phyloP scores from a whole-genome alignment of 2,797 vertebrate species.

The Acrocephalus scirpaceus region DNA sequence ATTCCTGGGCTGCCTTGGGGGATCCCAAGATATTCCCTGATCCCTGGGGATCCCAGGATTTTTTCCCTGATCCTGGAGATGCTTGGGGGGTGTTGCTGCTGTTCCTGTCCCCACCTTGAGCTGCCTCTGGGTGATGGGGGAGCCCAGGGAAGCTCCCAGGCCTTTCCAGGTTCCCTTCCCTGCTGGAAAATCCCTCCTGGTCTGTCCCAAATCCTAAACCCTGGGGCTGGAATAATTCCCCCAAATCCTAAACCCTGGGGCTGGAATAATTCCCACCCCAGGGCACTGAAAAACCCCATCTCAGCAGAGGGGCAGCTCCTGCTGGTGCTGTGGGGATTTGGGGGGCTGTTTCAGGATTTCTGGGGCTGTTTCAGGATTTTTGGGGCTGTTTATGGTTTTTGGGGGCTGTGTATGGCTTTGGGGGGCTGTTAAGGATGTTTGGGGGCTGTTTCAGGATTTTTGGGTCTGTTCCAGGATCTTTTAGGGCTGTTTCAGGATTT shows the following conservation, averaged over 20 bases:
- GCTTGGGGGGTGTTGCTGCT: background rate
- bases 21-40: too few relatives aligned
- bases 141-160: background rate
- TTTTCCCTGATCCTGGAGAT: too few relatives aligned
- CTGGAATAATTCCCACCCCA: background rate
- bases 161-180: background rate
- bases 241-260: rapidly evolving
- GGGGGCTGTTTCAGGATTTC: slow-evolving; percentile 62
- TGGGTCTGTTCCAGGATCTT: slow-evolving; percentile 36
- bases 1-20: background rate
- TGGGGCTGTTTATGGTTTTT: background rate
- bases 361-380: slow-evolving; percentile 60
- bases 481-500: slow-evolving; percentile 56
- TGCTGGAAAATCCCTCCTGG: background rate
- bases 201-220: background rate
- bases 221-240: background rate
- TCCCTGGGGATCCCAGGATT: background rate
- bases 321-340: background rate
- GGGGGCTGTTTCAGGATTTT: slow-evolving; percentile 66
- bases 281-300: background rate
- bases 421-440: slow-evolving; percentile 53
- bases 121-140: background rate
- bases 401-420: background rate
- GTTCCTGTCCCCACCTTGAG: background rate
- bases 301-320: slow-evolving; percentile 47